Evolutionary conservation across 2,888 invertebrate genomes (phyloP), one percentile per base, ranked within the genome.

Genomic region (Ferrisia virgata): DNA sequence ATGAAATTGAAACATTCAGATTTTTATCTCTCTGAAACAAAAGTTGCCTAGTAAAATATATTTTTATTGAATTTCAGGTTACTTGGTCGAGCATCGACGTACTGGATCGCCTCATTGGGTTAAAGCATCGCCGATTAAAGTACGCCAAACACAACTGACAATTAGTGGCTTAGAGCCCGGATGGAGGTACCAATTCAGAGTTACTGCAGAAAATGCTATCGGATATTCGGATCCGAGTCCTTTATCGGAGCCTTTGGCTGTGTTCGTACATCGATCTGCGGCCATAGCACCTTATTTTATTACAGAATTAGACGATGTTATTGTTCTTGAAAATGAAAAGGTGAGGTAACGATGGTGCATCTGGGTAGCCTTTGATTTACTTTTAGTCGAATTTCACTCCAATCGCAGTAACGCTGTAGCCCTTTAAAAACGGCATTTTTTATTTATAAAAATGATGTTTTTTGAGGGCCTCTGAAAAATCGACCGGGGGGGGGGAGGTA

Each of bases 161-260:
- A 91, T 96, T 58, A 93, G 93, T 86, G 95, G 95, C 25, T 90
- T 96, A 47, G 94, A 95, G 87, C 95, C 95, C 0, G 96, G 95
- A 84, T 94, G 94, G 91, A 91, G 94, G 81, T 96, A 96, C 89
- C 95, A 94, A 90, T 97, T 98, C 91, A 92, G 98, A 85, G 94
- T 98, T 18, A 93, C 94, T 85, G 97, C 98, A 0, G 93, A 97
- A 88, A 99, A 99, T 89, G 93, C 94, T 43, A 93, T 95, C 36
- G 99, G 99, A 1, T 90, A 93, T 85, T 96, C 96, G 0, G 93
- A 93, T 86, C 93, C 94, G 83, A 95, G 98, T 88, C 95, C 95
- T 87, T 90, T 96, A 31, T 95, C 96, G 8, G 95, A 96, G 88
- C 92, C 96, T 0, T 92, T 98, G 80, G 94, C 94, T 0, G 95